phyloP scores from a whole-genome alignment of 2,113 vertebrate genomes.

The zebrafish (Danio rerio) region DNA sequence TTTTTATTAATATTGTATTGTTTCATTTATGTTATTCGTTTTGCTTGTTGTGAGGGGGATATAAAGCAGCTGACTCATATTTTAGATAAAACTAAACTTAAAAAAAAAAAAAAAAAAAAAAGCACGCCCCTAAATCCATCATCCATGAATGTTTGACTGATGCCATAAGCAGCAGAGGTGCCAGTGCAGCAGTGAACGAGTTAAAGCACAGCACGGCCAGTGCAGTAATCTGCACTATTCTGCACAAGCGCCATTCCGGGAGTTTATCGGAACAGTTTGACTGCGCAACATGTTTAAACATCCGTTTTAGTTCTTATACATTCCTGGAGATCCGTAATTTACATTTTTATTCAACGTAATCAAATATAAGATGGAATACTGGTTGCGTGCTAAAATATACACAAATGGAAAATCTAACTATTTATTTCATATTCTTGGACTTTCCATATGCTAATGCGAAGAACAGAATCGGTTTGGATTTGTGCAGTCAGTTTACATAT shows the following conservation, averaged over 20 bases:
- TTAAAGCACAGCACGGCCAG: conserved; percentile 46
- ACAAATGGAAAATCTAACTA: no score
- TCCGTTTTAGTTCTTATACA: background rate
- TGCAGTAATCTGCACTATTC: conserved; percentile 61
- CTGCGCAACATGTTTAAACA: background rate
- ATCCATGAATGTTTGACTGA: background rate
- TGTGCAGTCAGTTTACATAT: conserved; percentile 1
- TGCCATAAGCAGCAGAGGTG: background rate
- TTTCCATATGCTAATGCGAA: conserved; percentile 1
- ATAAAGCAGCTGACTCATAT: background rate
- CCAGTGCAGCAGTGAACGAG: conserved; percentile 34
- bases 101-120: no score
- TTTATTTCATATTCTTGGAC: background rate
- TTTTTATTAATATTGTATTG: no score
- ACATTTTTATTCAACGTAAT: background rate
- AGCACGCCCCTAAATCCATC: no score
- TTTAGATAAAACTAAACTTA: background rate
- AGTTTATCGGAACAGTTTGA: conserved; percentile 39
- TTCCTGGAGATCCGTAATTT: background rate
- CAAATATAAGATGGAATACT: background rate
- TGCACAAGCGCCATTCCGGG: conserved; percentile 50
- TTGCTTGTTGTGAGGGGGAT: no score
- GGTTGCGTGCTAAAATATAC: background rate
- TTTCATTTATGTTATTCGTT: no score
- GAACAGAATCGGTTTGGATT: background rate